Evolutionary conservation across 2,888 invertebrate species (phyloP).

Genomic region (Caenorhabditis japonica): DNA sequence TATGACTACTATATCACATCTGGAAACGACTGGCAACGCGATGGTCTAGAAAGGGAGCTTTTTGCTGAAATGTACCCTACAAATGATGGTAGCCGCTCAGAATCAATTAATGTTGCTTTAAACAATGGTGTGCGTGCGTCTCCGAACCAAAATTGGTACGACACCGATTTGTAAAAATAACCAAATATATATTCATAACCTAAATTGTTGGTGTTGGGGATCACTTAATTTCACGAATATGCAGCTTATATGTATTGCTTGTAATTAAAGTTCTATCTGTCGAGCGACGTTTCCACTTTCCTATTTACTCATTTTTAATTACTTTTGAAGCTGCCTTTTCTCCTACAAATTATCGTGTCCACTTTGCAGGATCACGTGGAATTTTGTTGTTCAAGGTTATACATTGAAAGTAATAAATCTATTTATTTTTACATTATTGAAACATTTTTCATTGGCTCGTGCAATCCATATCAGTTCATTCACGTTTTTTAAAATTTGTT

Average conservation of each 20-base stretch:
- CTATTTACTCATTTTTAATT: no score
- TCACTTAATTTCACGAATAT: no score
- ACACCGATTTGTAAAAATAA: slow-evolving; percentile 71
- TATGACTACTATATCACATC: slow-evolving; percentile 48
- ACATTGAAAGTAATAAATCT: slow-evolving; percentile 2
- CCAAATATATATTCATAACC: no score
- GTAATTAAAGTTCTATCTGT: no score
- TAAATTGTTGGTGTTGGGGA: no score
- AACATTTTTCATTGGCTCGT: not conserved
- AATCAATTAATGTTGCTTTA: slow-evolving; percentile 48
- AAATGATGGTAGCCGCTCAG: slow-evolving; percentile 51
- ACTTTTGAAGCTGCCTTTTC: no score
- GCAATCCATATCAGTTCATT: no score
- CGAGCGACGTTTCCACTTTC: no score
- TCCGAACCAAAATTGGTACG: slow-evolving; percentile 71
- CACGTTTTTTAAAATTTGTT: not conserved
- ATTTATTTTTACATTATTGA: not conserved
- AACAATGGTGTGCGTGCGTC: slow-evolving; percentile 41
- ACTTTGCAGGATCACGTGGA: not conserved
- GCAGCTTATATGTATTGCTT: no score
- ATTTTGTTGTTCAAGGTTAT: not conserved
- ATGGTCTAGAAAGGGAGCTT: slow-evolving; percentile 74
- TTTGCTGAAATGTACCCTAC: slow-evolving; percentile 73
- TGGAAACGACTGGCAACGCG: slow-evolving; percentile 66
- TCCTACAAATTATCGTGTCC: no score